Evolutionary conservation across 2,797 vertebrate species (phyloP).

Genomic region (Anomalospiza imberbis): DNA sequence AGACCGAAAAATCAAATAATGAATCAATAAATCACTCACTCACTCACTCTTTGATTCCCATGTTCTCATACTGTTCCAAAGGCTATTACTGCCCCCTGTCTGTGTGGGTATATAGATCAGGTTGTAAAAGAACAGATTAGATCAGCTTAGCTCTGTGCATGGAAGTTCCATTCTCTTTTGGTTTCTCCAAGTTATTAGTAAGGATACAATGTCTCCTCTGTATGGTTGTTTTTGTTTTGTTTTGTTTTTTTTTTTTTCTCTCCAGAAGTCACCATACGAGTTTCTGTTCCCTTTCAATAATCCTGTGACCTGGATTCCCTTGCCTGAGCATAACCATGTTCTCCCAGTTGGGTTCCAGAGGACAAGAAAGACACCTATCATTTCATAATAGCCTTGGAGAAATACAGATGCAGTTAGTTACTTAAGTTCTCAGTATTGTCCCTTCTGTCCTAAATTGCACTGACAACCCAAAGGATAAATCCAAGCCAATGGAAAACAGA

Average conservation of each 20-base stretch:
- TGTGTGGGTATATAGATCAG: background rate
- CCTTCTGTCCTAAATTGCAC: background rate
- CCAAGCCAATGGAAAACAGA: background rate
- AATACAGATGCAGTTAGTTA: background rate
- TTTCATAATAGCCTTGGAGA: background rate
- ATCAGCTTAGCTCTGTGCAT: background rate
- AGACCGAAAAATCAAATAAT: background rate
- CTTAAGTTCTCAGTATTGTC: background rate
- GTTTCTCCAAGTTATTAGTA: background rate
- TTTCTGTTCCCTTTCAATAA: background rate
- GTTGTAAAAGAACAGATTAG: background rate
- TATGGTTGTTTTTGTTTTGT: background rate
- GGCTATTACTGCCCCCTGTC: background rate
- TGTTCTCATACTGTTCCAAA: background rate
- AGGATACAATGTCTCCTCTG: background rate
- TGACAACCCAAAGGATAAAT: background rate
- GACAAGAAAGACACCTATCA: background rate
- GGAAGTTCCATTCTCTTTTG: background rate
- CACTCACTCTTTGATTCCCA: background rate
- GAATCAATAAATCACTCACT: background rate
- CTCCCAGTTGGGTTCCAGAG: rapidly evolving
- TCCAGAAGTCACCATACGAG: background rate
- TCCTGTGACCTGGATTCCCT: background rate
- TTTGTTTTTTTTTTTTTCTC: background rate
- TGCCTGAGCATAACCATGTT: background rate